Base-by-base conservation (phyloP, 2,888 invertebrate species). In the Hydroisotoma schaefferi region DNA sequence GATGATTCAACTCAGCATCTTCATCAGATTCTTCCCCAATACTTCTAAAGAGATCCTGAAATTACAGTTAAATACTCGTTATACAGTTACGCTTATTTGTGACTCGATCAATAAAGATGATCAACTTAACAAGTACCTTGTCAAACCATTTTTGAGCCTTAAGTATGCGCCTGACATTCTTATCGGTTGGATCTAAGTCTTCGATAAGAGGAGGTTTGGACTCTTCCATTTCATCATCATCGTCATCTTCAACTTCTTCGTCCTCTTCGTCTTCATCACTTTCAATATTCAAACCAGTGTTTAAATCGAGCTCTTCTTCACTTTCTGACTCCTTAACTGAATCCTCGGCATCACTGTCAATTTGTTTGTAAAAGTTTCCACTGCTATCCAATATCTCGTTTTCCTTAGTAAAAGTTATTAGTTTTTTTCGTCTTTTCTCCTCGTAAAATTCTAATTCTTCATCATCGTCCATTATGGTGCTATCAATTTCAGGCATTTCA, bases 61-160 rank as follows among this genome's bases (percentile, higher is more conserved):
- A 59, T 47, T n/a, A n/a, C n/a, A 18, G 44, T 20, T 18, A 33
- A 37, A 55, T 22, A 4, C 18, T 37, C 25, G 2, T 8, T 52
- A 43, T 43, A 18, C n/a, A n/a, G n/a, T n/a, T n/a, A n/a, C n/a
- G n/a, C n/a, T 10, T 33, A 33, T 33, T 6, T 10, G 15, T 33
- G 33, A 33, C 15, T 40, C 3, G 20, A 40, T 40, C n/a, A 40
- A 6, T 29, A 28, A 20, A 6, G n/a, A 48, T 48, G 33, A n/a
- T 53, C 15, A 8, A 54, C 49, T 40, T 12, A 55, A 25, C 23
- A 61, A 61, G 12, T 63, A 78, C 78, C 74, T 90, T 87, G 74
- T 91, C 86, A 77, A 90, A 90, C 91, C 93, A 93, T 29, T 90
- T 78, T 72, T 90, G 85, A 0, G 91, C 91, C 75, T 90, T 89